Base-by-base conservation (phyloP, 2,888 invertebrate species). In the Rhingia rostrata region DNA sequence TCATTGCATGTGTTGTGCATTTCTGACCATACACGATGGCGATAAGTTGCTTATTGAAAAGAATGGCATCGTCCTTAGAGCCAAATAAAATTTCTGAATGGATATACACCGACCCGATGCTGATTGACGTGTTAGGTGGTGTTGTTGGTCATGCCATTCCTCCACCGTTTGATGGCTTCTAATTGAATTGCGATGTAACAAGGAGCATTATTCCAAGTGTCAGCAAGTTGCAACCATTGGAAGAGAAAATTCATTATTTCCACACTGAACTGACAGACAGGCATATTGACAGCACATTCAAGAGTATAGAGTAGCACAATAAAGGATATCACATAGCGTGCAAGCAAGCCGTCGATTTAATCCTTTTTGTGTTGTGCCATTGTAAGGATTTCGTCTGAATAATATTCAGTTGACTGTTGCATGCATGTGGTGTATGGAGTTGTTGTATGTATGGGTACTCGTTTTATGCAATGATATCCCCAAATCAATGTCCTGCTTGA, bases 151-250 rank as follows among this genome's bases (percentile, higher is more conserved):
- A 39, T 56, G 0, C 45, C 45, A 12, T 45, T 22, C 9, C n/a
- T 41, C 14, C 47, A 35, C 56, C 10, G 53, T 43, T 72, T 61
- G 75, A 81, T 64, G 78, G 58, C 73, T 64, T 73, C 73, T 83
- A 83, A 83, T 83, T 83, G 83, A 83, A 83, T 78, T 78, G 83
- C 83, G 63, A 74, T 83, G 83, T 83, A 74, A 83, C 83, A 83
- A 69, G 78, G 73, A 73, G 69, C 73, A 78, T 73, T 69, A 78
- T 74, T 79, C 37, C 69, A 64, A 83, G 73, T 79, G 83, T 83
- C 83, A 83, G 78, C 73, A 78, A 78, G 73, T 79, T 78, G 45
- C 47, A 69, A 64, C 69, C 73, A 73, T 61, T 51, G 61, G 63
- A 78, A 78, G 73, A 73, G 78, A 78, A 83, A 78, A 78, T 79